Conservation (phyloP, 37 sponge, comb jelly and placozoan species). For the Aplysina aerophoba region DNA sequence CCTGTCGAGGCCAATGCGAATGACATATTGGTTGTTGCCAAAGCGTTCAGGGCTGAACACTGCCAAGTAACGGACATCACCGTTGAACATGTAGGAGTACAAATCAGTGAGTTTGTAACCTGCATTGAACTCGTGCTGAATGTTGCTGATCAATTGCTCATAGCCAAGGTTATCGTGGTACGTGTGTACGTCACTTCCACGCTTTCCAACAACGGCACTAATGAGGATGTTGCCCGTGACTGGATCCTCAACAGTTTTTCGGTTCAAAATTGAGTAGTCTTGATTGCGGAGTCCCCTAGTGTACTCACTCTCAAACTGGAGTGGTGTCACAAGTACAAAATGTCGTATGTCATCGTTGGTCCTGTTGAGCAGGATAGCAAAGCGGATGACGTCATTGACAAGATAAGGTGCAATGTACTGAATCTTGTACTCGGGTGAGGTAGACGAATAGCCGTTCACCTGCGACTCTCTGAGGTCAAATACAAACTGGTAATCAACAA, state of each 20-base stretch:
- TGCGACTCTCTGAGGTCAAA: neutral
- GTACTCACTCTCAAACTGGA: neutral
- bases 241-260: neutral
- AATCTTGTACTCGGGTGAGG: neutral
- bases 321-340: neutral
- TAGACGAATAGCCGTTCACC: neutral
- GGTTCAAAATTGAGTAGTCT: slow-evolving; percentile 6
- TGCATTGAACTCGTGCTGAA: neutral
- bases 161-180: neutral
- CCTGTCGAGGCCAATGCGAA: neutral
- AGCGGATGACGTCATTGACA: neutral
- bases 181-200: neutral
- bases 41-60: slow-evolving; percentile 25
- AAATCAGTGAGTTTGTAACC: neutral
- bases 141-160: neutral
- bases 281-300: too few species aligned
- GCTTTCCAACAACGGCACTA: neutral
- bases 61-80: neutral
- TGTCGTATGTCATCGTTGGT: neutral
- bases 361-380: neutral
- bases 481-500: neutral
- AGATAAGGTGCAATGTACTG: slow-evolving; percentile 14
- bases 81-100: neutral
- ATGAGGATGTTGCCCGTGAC: neutral
- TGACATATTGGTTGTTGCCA: neutral